Base-by-base conservation (phyloP, 1,140 invertebrate species). In the Neodiprion lecontei region DNA sequence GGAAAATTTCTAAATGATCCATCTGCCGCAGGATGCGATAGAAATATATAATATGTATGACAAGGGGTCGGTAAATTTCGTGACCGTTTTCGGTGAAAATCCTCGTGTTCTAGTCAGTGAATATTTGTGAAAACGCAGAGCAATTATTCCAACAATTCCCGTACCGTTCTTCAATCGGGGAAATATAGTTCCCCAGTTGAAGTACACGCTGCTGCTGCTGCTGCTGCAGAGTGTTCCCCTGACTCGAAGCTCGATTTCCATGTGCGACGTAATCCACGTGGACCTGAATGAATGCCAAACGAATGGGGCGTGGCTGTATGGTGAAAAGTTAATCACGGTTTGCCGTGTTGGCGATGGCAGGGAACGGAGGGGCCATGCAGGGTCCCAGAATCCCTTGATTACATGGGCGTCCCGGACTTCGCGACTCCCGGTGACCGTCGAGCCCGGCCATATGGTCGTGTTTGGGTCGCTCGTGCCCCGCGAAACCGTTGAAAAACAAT, bases 241-340 rank as follows among this genome's bases (percentile, higher is more conserved):
- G 28, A 40, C 75, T 69, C 74, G 76, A n/a, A 23, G 70, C 17
- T 71, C 48, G 72, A 67, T 69, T 66, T 48, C 48, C 76, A 77
- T 74, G 66, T 61, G n/a, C 53, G 53, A 12, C 72, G 80, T 86
- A 88, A 88, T 89, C 85, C 84, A 83, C 83, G 85, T 81, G 84
- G 84, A 88, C 84, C 80, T 84, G 84, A 88, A 88, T 88, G 87
- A 88, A 88, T 88, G 85, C 85, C 84, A 88, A 88, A 89, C 87
- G 87, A 88, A 88, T 88, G 81, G 85, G 85, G 86, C 78, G 84
- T 84, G 83, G 80, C 81, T 81, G 82, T 81, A 84, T 83, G 84
- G 83, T 84, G 85, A 88, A 89, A 89, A 89, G 87, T 89, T 89
- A 89, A 89, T 89, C 87, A 89, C 86, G 86, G 86, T 86, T 88